Evolutionary conservation across 2,113 vertebrate species (phyloP).

Genomic region (Rana temporaria): DNA sequence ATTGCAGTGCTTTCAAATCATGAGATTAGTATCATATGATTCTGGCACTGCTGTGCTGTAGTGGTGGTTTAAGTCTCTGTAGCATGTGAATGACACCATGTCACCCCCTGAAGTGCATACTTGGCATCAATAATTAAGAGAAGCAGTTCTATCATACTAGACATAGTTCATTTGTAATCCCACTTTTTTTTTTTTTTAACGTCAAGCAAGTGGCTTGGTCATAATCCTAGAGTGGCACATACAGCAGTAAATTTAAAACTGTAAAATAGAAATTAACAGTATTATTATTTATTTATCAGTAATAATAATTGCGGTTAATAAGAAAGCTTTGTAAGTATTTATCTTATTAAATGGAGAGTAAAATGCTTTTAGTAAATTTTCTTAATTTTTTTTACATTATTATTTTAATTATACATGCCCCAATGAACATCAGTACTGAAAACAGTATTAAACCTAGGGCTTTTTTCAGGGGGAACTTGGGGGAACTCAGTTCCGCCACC

Average conservation of each 20-base stretch:
- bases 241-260: background rate
- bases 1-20: background rate
- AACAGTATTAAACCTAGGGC: too few relatives aligned
- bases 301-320: too few relatives aligned
- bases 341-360: too few relatives aligned
- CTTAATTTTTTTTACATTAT: too few relatives aligned
- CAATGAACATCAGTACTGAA: too few relatives aligned
- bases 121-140: background rate
- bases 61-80: background rate
- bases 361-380: too few relatives aligned
- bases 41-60: background rate
- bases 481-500: too few relatives aligned
- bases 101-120: slow-evolving; percentile 17
- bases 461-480: too few relatives aligned
- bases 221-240: background rate
- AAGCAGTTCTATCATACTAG: slow-evolving; percentile 1
- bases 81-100: background rate
- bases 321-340: too few relatives aligned
- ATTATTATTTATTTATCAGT: background rate
- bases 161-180: slow-evolving; percentile 11
- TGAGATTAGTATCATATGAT: background rate
- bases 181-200: background rate
- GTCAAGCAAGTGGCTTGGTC: background rate
- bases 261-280: background rate
- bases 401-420: too few relatives aligned